Evolutionary conservation across 2,113 vertebrate species (phyloP).

Genomic region (Melospiza georgiana): DNA sequence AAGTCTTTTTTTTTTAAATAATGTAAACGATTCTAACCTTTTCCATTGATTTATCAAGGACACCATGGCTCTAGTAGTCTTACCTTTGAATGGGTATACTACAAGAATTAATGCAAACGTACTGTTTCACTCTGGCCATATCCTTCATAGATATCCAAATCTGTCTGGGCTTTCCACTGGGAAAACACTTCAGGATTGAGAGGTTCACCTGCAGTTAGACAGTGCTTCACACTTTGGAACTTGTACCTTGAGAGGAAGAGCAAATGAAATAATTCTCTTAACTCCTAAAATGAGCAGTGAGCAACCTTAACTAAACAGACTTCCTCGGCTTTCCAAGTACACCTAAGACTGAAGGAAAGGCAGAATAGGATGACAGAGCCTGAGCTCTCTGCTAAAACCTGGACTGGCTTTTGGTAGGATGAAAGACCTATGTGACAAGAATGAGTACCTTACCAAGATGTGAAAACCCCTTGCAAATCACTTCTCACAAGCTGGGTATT

Average conservation of each 20-base stretch:
- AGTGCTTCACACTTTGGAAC: conserved; percentile 78
- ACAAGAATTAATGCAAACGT: background rate
- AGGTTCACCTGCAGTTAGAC: conserved; percentile 78
- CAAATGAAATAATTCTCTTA: background rate
- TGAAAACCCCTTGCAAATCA: background rate
- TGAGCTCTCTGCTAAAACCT: background rate
- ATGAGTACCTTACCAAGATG: background rate
- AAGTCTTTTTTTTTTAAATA: fast-evolving
- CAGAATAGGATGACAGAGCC: background rate
- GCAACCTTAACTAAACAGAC: background rate
- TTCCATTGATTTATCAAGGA: background rate
- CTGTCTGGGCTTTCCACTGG: conserved; percentile 77
- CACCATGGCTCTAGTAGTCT: background rate
- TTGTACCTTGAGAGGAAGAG: conserved; percentile 66
- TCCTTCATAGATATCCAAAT: conserved; percentile 82
- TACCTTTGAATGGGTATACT: background rate
- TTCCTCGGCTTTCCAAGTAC: background rate
- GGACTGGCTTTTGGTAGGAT: background rate
- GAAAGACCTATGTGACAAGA: background rate
- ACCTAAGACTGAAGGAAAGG: background rate
- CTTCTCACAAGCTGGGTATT: background rate
- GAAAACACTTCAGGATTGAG: conserved; percentile 80
- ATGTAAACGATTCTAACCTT: background rate
- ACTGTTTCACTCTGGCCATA: conserved; percentile 86
- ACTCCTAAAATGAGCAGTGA: background rate